Evolutionary conservation across 2,113 vertebrate genomes (phyloP).

Genomic region (Mola mola): DNA sequence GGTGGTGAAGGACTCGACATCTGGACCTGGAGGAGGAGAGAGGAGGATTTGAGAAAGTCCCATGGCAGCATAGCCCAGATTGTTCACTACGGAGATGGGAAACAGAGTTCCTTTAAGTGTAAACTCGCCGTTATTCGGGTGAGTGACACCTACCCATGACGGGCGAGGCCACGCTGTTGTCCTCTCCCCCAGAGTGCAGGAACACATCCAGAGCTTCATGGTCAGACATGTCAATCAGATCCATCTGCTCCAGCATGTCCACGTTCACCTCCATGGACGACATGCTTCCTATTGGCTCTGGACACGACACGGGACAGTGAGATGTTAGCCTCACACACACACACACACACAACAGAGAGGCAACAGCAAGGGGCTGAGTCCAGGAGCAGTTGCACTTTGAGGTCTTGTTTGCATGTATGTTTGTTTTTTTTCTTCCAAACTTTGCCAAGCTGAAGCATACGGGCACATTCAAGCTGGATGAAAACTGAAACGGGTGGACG

Average conservation of each 20-base stretch:
- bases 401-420: no score
- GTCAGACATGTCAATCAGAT: conserved; percentile 96
- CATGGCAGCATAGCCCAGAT: no score
- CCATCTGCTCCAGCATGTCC: conserved; percentile 98
- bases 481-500: conserved; percentile 28
- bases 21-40: conserved; percentile 77
- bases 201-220: conserved; percentile 97
- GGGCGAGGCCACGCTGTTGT: conserved; percentile 85
- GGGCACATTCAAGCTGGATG: conserved; percentile 37
- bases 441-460: conserved; percentile 43
- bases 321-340: conserved; percentile 3
- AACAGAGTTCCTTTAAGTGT: no score
- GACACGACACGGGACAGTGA: conserved; percentile 29
- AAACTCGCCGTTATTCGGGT: no score
- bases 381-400: conserved; percentile 38
- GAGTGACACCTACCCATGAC: conserved; percentile 81
- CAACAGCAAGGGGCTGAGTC: conserved; percentile 61
- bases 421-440: no score
- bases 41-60: neutral
- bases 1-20: conserved; percentile 75
- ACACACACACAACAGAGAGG: neutral
- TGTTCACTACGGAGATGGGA: no score
- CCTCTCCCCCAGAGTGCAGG: conserved; percentile 92
- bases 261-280: conserved; percentile 99
- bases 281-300: conserved; percentile 98